phyloP scores from a whole-genome alignment of 2,888 invertebrate genomes.

The Caenorhabditis afra region DNA sequence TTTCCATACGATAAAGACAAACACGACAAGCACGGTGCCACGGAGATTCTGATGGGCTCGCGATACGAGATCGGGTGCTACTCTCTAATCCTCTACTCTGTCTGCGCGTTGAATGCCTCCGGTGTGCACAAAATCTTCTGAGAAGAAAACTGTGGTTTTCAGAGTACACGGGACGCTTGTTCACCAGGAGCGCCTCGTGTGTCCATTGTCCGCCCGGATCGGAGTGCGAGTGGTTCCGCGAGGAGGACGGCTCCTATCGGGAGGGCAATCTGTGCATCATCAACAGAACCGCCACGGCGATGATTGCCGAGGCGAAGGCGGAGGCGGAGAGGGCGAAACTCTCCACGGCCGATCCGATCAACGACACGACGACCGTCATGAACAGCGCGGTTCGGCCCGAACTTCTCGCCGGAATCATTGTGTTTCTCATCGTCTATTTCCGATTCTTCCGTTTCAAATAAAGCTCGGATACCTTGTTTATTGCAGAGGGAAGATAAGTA shows the following conservation, averaged over 20 bases:
- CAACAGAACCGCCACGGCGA: neutral
- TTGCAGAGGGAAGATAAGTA: too few relatives aligned
- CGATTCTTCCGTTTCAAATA: too few relatives aligned
- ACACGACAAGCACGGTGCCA: neutral
- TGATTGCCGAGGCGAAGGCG: neutral
- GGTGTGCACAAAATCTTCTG: neutral
- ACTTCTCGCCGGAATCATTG: too few relatives aligned
- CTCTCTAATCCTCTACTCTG: neutral
- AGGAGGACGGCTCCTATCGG: neutral
- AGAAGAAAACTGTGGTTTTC: neutral
- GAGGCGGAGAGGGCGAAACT: neutral
- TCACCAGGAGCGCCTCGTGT: neutral
- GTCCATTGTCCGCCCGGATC: neutral
- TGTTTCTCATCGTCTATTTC: too few relatives aligned
- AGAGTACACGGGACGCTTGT: neutral
- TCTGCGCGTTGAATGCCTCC: neutral
- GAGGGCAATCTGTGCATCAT: conserved; percentile 1
- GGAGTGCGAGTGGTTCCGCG: neutral
- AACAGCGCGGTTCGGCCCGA: too few relatives aligned
- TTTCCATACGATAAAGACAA: neutral
- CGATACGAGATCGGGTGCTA: neutral
- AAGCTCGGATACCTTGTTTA: too few relatives aligned
- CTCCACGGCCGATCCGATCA: too few relatives aligned
- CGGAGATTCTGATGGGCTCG: neutral
- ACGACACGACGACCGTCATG: too few relatives aligned